These are phyloP conservation scores for Gobiocypris rarus DNA, from an alignment of 2,113 vertebrate genomes.

Conservation along the genomic window DNA sequence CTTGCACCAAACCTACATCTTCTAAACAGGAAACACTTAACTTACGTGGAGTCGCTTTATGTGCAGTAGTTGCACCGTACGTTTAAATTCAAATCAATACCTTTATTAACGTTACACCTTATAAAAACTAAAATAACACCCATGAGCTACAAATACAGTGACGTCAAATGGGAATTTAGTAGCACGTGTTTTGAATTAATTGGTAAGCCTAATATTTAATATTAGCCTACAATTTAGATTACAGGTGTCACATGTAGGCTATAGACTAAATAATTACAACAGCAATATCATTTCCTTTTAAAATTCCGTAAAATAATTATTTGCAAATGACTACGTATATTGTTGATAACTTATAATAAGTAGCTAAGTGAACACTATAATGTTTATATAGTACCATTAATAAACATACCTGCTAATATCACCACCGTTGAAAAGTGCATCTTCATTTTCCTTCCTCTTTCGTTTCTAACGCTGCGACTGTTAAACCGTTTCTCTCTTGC, in stretches of 20 bases:
- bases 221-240: not conserved
- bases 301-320: not conserved
- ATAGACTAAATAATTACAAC: not conserved
- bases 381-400: not conserved
- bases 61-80: not conserved
- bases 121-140: not conserved
- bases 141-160: not conserved
- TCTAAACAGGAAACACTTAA: not conserved
- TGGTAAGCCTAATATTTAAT: not conserved
- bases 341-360: not conserved
- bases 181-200: not conserved
- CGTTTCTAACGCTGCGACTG: not conserved
- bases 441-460: slow-evolving; percentile 17
- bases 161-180: not conserved
- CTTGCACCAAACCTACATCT: not conserved
- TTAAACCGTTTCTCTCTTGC: slow-evolving; percentile 9
- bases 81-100: too few species aligned
- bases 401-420: slow-evolving; percentile 23
- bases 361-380: not conserved
- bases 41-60: not conserved
- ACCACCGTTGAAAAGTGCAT: not conserved
- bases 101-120: not conserved
- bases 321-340: not conserved
- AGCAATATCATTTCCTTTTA: not conserved
- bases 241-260: not conserved